Evolutionary conservation across 2,888 invertebrate genomes (phyloP).

Genomic region (Chesias legatella): DNA sequence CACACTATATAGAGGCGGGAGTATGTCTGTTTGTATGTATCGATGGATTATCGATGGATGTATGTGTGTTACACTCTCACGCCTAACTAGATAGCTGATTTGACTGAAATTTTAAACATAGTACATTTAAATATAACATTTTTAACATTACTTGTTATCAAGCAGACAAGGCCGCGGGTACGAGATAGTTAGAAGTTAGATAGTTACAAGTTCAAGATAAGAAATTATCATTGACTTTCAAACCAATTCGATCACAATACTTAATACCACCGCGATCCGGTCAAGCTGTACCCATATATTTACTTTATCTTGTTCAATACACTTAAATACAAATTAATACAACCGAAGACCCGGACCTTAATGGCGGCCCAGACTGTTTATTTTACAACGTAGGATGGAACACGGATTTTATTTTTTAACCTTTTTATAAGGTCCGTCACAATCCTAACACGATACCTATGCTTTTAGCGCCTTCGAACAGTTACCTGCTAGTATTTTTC

Average conservation of each 20-base stretch:
- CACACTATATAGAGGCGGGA: no score
- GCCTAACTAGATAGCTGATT: no score
- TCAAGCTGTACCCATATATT: constrained; percentile 67
- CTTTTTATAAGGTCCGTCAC: constrained; percentile 46
- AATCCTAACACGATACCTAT: constrained; percentile 24
- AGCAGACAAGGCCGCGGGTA: no score
- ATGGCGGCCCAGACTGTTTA: constrained; percentile 74
- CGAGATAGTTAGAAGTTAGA: no score
- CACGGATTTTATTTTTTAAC: constrained; percentile 60
- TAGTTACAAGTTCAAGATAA: no score
- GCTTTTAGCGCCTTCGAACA: constrained; percentile 68
- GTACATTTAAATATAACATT: no score
- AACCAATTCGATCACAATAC: constrained; percentile 31
- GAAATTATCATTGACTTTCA: constrained; percentile 1
- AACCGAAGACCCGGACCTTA: constrained; percentile 71
- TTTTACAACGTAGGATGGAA: constrained; percentile 76
- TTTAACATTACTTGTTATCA: no score
- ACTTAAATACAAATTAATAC: constrained; percentile 81
- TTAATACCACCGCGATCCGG: constrained; percentile 51
- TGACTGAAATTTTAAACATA: no score
- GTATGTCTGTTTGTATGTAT: no score
- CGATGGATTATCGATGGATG: no score
- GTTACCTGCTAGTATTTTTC: constrained; percentile 35
- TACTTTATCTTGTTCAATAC: constrained; percentile 79
- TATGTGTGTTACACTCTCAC: no score